phyloP scores from a whole-genome alignment of 2,888 invertebrate species.

The Thera britannica region DNA sequence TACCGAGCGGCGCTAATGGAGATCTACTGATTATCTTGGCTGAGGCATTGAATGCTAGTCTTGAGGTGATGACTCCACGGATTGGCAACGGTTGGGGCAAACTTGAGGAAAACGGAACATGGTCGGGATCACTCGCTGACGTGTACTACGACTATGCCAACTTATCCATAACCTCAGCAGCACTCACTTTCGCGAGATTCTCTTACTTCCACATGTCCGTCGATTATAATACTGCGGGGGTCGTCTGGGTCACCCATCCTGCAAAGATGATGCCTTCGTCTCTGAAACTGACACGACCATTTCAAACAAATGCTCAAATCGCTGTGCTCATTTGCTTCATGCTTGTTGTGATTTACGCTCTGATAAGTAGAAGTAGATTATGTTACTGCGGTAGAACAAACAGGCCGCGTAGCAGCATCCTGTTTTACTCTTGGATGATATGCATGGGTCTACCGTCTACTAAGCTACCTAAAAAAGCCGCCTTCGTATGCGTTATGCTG shows the following conservation, averaged over 20 bases:
- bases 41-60: constrained; percentile 60
- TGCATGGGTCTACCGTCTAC: constrained; percentile 66
- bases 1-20: constrained; percentile 65
- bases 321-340: constrained; percentile 57
- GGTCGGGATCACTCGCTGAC: constrained; percentile 72
- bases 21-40: constrained; percentile 61
- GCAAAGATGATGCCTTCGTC: constrained; percentile 58
- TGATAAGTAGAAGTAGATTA: constrained; percentile 51
- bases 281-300: constrained; percentile 67
- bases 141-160: constrained; percentile 65
- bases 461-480: constrained; percentile 57
- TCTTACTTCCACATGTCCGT: constrained; percentile 64
- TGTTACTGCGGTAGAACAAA: constrained; percentile 38
- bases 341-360: constrained; percentile 52
- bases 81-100: constrained; percentile 67
- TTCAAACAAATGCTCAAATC: constrained; percentile 53
- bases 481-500: constrained; percentile 54
- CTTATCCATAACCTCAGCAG: constrained; percentile 71
- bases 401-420: constrained; percentile 46
- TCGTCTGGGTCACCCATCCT: constrained; percentile 68
- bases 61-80: constrained; percentile 60
- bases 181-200: constrained; percentile 60
- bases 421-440: constrained; percentile 66
- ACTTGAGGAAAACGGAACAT: constrained; percentile 57
- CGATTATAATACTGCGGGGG: constrained; percentile 49